A percentile compares a stretch with the other conserved stretches of the same genome.
These are phyloP conservation scores for Malacoraja senta DNA, from an alignment of 2,797 vertebrate genomes.

Conservation along the genomic window DNA sequence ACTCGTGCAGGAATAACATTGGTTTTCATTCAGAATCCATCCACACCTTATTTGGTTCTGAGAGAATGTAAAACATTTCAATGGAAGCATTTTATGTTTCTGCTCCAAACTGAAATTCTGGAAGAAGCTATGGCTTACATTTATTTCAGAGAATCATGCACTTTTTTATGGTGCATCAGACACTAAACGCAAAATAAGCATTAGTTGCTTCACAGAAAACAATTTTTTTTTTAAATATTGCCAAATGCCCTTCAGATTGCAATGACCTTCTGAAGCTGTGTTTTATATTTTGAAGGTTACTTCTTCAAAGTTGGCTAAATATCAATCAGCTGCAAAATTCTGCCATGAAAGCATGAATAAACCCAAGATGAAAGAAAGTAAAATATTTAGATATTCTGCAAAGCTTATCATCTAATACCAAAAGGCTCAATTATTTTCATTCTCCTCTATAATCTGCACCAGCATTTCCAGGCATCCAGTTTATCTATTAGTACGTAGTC, in stretches of 20 bases:
- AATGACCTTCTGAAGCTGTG: slow-evolving; percentile 2
- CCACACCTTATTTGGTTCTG: slow-evolving; percentile 1
- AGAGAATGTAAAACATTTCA: neutral
- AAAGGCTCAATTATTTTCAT: neutral
- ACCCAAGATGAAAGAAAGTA: neutral
- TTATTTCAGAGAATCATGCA: neutral
- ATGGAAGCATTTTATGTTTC: neutral
- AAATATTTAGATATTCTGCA: slow-evolving; percentile 2
- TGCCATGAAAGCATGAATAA: neutral
- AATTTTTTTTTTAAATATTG: neutral
- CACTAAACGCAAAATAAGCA: neutral
- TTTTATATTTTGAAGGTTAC: slow-evolving; percentile 20
- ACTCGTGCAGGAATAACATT: neutral
- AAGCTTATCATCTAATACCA: neutral
- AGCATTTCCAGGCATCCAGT: neutral
- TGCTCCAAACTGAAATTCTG: neutral
- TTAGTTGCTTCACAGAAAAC: neutral
- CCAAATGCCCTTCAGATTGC: slow-evolving; percentile 7
- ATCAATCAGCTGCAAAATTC: slow-evolving; percentile 11
- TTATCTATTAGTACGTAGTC: neutral
- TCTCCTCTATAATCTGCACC: neutral
- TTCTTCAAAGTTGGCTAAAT: neutral
- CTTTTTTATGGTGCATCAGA: neutral
- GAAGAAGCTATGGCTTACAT: neutral
- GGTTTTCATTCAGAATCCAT: neutral